Conservation (phyloP, 2,888 invertebrate species). For the Gryllus longicercus region DNA sequence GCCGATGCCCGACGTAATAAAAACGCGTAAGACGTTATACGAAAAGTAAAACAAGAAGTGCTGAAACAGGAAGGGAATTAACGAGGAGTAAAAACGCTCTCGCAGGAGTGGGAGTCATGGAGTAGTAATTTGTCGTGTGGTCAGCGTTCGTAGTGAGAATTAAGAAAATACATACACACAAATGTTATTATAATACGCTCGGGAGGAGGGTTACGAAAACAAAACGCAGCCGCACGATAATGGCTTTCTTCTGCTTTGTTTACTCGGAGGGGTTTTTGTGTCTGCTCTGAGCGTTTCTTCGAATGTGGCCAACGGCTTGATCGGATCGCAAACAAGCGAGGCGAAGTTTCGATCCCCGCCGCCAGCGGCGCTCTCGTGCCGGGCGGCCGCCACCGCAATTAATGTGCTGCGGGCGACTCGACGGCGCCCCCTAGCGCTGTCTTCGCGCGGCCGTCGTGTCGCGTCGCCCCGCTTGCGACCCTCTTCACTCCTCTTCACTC, state of each 20-base stretch:
- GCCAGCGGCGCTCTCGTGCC: not conserved
- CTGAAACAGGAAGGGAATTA: conserved; percentile 10
- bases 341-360: not conserved
- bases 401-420: too few relatives aligned
- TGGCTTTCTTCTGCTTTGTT: not conserved
- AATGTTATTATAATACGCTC: not conserved
- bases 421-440: too few relatives aligned
- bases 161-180: not conserved
- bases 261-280: not conserved
- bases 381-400: too few relatives aligned
- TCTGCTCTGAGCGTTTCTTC: not conserved
- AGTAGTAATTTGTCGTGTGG: conserved; percentile 6
- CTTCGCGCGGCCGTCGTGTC: too few relatives aligned
- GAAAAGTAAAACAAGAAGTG: conserved; percentile 4
- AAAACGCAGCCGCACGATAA: not conserved
- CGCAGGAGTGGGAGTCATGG: not conserved
- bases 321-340: conserved; percentile 1
- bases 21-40: not conserved
- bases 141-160: not conserved
- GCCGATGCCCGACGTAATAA: not conserved
- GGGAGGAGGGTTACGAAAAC: not conserved
- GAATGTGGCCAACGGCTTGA: not conserved
- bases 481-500: too few relatives aligned
- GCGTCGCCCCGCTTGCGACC: too few relatives aligned
- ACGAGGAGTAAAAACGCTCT: not conserved